Conservation (phyloP, 2,797 vertebrate species). For the Amblyopsis hoosieri region DNA sequence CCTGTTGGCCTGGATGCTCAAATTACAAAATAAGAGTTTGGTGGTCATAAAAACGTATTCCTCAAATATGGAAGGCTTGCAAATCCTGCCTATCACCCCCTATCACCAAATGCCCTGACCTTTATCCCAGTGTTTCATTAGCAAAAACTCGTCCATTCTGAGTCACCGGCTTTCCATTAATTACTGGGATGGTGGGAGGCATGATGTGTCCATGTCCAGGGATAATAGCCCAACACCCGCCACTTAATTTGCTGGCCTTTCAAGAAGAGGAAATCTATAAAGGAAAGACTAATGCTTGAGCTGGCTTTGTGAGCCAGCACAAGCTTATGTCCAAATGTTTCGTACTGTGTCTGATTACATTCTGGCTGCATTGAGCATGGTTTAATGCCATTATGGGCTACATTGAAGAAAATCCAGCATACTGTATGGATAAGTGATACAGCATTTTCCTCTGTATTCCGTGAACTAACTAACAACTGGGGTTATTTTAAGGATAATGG, state of each 20-base stretch:
- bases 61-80: not conserved
- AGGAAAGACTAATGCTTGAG: not conserved
- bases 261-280: not conserved
- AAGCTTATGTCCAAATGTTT: not conserved
- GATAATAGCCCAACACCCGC: slow-evolving; percentile 5
- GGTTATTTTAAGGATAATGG: not conserved
- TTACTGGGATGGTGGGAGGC: slow-evolving; percentile 25
- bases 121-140: slow-evolving; percentile 29
- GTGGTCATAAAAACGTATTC: not conserved
- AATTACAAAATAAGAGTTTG: not conserved
- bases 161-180: slow-evolving; percentile 23
- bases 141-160: slow-evolving; percentile 21
- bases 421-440: not conserved
- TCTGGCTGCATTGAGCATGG: not conserved
- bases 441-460: not conserved
- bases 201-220: slow-evolving; percentile 13
- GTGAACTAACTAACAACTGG: not conserved
- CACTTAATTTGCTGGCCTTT: slow-evolving; percentile 8
- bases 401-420: not conserved
- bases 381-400: not conserved
- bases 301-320: not conserved
- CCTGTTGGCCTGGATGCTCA: not conserved
- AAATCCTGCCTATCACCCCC: slow-evolving; percentile 10
- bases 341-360: not conserved
- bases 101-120: slow-evolving; percentile 16